These are phyloP conservation scores for Sebastes kiyomatsui DNA, from an alignment of 2,797 vertebrate species.

Conservation along the genomic window DNA sequence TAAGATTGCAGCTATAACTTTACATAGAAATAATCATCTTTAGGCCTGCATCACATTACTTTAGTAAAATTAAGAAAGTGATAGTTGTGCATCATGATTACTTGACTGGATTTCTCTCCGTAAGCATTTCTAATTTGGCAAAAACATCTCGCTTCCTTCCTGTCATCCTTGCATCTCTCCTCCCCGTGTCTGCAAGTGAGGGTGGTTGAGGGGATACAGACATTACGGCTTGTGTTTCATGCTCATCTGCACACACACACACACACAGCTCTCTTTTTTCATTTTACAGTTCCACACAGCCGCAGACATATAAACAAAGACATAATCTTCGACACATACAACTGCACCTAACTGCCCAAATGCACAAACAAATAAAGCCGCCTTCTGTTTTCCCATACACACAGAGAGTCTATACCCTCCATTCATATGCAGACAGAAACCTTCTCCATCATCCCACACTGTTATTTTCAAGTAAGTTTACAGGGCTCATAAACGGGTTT, in stretches of 20 bases:
- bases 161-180: not conserved
- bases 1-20: not conserved
- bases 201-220: not conserved
- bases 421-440: slow-evolving; percentile 49
- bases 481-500: slow-evolving; percentile 68
- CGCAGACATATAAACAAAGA: slow-evolving; percentile 38
- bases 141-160: not conserved
- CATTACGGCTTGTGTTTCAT: slow-evolving; percentile 29
- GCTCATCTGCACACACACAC: slow-evolving; percentile 3
- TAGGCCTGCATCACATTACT: not conserved
- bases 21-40: not conserved
- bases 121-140: not conserved
- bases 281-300: slow-evolving; percentile 28
- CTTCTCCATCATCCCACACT: slow-evolving; percentile 36
- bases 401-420: not conserved
- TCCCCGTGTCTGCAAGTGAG: not conserved
- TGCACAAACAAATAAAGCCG: slow-evolving; percentile 49
- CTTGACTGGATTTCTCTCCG: not conserved
- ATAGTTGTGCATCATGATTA: not conserved
- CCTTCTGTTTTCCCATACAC: slow-evolving; percentile 40
- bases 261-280: slow-evolving; percentile 10
- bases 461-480: slow-evolving; percentile 70
- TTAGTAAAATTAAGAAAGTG: not conserved
- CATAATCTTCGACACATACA: slow-evolving; percentile 44
- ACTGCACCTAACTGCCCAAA: slow-evolving; percentile 42